These are phyloP conservation scores for Athalia circularis DNA, from an alignment of 2,888 invertebrate genomes.

Conservation along the genomic window DNA sequence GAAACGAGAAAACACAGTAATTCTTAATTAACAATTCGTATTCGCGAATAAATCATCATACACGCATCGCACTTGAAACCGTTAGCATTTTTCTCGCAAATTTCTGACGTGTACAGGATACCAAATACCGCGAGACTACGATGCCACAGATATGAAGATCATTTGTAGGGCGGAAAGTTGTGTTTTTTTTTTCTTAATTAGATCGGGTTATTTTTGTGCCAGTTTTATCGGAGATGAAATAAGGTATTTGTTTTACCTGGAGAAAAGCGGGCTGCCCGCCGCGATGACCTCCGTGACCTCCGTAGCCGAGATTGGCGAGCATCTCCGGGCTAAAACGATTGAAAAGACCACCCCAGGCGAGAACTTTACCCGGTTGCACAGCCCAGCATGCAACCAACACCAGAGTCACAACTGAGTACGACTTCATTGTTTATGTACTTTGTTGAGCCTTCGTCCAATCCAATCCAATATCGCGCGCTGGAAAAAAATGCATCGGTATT, in stretches of 20 bases:
- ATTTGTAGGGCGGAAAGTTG: too few relatives aligned
- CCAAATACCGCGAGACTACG: too few relatives aligned
- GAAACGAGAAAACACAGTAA: too few relatives aligned
- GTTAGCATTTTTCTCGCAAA: too few relatives aligned
- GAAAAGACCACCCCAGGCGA: constrained; percentile 89
- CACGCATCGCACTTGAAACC: too few relatives aligned
- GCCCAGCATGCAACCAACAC: constrained; percentile 59
- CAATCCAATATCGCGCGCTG: neutral
- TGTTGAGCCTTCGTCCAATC: neutral
- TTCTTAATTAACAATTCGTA: too few relatives aligned
- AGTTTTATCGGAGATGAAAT: neutral
- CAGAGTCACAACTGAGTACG: constrained; percentile 55
- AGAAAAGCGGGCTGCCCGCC: constrained; percentile 67
- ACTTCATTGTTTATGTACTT: constrained; percentile 47
- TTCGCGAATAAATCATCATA: too few relatives aligned
- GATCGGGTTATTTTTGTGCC: too few relatives aligned
- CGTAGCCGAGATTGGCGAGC: constrained; percentile 87
- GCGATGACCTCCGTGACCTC: constrained; percentile 78
- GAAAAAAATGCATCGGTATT: neutral
- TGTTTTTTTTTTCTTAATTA: too few relatives aligned
- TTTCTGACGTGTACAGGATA: too few relatives aligned
- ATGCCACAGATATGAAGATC: too few relatives aligned
- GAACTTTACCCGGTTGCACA: constrained; percentile 64
- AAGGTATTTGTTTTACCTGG: constrained; percentile 73
- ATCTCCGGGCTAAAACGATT: constrained; percentile 92